Evolutionary conservation across 1,140 invertebrate genomes (phyloP).

Genomic region (Diabrotica virgifera): DNA sequence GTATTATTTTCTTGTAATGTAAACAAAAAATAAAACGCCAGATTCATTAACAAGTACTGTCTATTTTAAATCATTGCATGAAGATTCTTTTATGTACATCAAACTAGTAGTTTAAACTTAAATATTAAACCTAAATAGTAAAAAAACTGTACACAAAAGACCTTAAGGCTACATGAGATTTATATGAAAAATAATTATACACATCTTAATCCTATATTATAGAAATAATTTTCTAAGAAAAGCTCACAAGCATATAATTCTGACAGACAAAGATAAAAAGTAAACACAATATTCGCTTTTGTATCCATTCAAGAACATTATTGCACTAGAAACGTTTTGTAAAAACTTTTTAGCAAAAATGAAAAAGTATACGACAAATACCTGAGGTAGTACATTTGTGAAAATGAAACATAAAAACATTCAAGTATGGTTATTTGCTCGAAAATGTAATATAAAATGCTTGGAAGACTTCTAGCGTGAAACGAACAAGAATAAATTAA

Average conservation of each 20-base stretch:
- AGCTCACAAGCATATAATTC: conserved; percentile 24
- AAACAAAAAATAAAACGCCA: conserved; percentile 4
- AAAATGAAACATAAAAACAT: conserved; percentile 18
- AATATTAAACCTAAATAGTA: conserved; percentile 33
- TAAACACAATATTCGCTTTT: background rate
- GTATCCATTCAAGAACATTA: conserved; percentile 16
- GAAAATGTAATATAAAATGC: conserved; percentile 28
- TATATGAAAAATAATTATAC: conserved; percentile 38
- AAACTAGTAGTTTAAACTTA: conserved; percentile 28
- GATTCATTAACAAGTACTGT: conserved; percentile 20
- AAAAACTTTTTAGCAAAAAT: conserved; percentile 30
- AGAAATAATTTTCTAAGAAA: conserved; percentile 25
- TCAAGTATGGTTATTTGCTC: conserved; percentile 9
- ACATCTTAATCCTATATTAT: conserved; percentile 31
- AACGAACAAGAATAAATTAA: conserved; percentile 16
- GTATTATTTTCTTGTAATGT: background rate
- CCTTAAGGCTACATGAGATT: conserved; percentile 34
- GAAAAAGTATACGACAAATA: conserved; percentile 32
- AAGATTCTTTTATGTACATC: conserved; percentile 24
- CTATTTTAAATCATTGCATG: conserved; percentile 25
- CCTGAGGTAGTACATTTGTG: conserved; percentile 33
- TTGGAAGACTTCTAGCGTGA: conserved; percentile 35
- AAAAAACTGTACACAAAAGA: conserved; percentile 36
- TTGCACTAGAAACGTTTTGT: conserved; percentile 31
- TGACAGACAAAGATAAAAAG: conserved; percentile 4